These are phyloP conservation scores for Nymphalis io DNA, from an alignment of 1,140 invertebrate genomes.

Conservation along the genomic window DNA sequence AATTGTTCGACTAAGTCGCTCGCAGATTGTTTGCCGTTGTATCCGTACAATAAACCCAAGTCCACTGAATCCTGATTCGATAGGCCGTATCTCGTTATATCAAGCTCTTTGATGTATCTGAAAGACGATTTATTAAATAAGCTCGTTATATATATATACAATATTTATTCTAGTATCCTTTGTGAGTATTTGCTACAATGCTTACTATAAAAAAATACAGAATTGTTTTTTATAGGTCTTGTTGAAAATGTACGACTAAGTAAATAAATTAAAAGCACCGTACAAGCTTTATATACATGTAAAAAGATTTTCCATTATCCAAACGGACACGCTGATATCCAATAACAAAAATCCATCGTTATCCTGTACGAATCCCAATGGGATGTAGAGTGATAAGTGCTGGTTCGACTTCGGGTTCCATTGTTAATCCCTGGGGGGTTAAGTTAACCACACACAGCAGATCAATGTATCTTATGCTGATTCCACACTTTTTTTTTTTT, in stretches of 20 bases:
- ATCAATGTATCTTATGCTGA: background rate
- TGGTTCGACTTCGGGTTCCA: slow-evolving; percentile 6
- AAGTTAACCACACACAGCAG: background rate
- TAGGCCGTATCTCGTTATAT: slow-evolving; percentile 59
- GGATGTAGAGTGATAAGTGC: slow-evolving; percentile 3
- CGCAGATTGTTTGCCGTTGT: slow-evolving; percentile 51
- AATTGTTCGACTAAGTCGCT: slow-evolving; percentile 53
- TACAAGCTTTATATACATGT: no score
- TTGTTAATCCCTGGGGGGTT: background rate
- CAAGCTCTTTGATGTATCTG: slow-evolving; percentile 65
- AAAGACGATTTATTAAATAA: background rate
- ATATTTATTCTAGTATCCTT: no score
- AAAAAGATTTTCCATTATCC: background rate
- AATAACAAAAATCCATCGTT: slow-evolving; percentile 5
- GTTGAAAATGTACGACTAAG: no score
- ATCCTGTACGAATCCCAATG: background rate
- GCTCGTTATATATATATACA: background rate
- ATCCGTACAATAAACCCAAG: slow-evolving; percentile 59
- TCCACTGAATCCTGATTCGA: slow-evolving; percentile 54
- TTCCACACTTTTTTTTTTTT: background rate
- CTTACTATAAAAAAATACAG: no score
- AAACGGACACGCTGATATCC: background rate
- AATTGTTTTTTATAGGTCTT: no score
- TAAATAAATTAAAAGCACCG: no score
- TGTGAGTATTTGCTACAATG: no score